Conservation (phyloP, 2,888 invertebrate genomes). For the Spicauda simplicius region DNA sequence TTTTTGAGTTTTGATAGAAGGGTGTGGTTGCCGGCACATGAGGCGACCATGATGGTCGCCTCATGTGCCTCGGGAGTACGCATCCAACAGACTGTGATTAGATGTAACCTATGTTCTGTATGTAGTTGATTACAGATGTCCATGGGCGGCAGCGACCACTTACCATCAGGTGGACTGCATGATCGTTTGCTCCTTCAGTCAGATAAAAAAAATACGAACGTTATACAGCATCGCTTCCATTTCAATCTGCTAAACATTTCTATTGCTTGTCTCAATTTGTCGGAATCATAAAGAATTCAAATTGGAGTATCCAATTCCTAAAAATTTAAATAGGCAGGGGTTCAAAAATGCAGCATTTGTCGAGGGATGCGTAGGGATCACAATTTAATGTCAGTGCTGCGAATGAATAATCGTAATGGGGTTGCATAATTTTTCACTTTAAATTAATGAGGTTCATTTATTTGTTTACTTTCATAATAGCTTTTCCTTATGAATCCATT, state of each 20-base stretch:
- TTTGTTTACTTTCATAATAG: constrained; percentile 34
- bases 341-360: constrained; percentile 45
- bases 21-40: too few species aligned
- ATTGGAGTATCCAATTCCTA: constrained; percentile 47
- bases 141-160: too few species aligned
- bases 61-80: too few species aligned
- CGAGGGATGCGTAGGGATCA: constrained; percentile 40
- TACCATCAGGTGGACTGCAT: too few species aligned
- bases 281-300: constrained; percentile 47
- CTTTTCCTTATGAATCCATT: background rate
- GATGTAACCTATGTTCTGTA: too few species aligned
- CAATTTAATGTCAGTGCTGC: constrained; percentile 33
- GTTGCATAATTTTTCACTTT: constrained; percentile 28
- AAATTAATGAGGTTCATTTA: constrained; percentile 24
- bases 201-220: too few species aligned
- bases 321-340: constrained; percentile 50
- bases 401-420: constrained; percentile 14
- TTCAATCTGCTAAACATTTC: constrained; percentile 1
- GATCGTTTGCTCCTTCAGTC: too few species aligned
- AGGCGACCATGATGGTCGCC: too few species aligned
- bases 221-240: background rate
- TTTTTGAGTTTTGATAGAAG: too few species aligned
- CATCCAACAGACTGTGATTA: too few species aligned
- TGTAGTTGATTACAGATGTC: too few species aligned
- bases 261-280: constrained; percentile 31